Base-by-base conservation (phyloP, 2,113 vertebrate genomes). In the Silurus glanis region DNA sequence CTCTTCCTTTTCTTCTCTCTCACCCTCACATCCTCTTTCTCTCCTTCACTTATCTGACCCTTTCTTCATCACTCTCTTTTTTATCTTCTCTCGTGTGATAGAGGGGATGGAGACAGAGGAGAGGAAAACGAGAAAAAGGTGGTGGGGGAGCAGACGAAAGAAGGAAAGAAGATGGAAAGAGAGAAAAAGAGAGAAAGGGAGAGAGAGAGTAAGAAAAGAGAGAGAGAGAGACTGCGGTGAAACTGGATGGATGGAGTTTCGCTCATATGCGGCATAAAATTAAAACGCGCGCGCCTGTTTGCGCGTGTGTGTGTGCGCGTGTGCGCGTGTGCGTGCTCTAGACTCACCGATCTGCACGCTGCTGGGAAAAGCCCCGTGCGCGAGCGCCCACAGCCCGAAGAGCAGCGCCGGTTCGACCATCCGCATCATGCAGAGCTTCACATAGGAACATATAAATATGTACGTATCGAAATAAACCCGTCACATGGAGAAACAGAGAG, bases 291-390 rank as follows among this genome's bases (percentile, higher is more conserved):
- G 75, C 25, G n/a, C 9, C 14, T 76, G 69, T 9, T 14, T 69
- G 64, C 69, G 64, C 37, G 64, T 55, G 81, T 25, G 66, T 5
- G n/a, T 10, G 72, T 12, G 76, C 17, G 49, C 53, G 74, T 76
- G 4, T 61, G 49, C 55, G 85, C 51, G 85, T 59, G 58, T 21
- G 64, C 55, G 82, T 56, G 12, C n/a, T 55, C 12, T 25, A 19
- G 91, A 95, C 97, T 99, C 95, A 99, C 98, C 98, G 96, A 99
- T 99, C 94, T 99, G 98, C 90, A 99, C 98, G 84, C 97, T 99
- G 97, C 97, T 99, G 91, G 98, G 98, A 96, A 99, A 99, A 95
- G 98, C 98, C 95, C 97, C 98, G 93, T 97, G 95, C 92, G 96
- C 94, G 94, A 98, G 95, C 93, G 96, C 97, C 97, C 96, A 98